Base-by-base conservation (phyloP, 2,113 vertebrate genomes). In the Tragelaphus buxtoni region DNA sequence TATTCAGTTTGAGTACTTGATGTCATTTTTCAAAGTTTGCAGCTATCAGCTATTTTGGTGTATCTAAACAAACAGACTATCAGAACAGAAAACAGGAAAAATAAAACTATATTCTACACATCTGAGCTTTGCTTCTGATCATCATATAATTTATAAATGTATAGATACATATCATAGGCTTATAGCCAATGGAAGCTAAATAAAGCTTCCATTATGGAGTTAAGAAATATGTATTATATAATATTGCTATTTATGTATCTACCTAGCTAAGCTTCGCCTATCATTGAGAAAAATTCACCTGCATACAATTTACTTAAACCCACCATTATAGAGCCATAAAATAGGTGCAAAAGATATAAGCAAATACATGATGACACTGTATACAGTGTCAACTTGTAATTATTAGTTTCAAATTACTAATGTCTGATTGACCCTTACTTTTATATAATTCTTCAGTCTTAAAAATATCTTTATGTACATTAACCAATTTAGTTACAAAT, bases 21-120 rank as follows among this genome's bases (percentile, higher is more conserved):
- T 91, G 26, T 60, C 42, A 89, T 96, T 96, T 86, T 95, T 95
- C 53, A 93, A 91, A 85, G 17, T 87, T 72, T 87, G 5, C 9
- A 89, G 30, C 51, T 79, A 32, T 72, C 56, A n/a, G 9, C 22
- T 91, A 74, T 88, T 86, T 58, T 39, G 2, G n/a, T 74, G 1
- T 80, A 32, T 22, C n/a, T 86, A 87, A 95, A 82, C 47, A 81
- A 39, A 53, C 2, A 77, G 5, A 39, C 4, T 63, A 82, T 89
- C 49, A 89, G 42, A 90, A 79, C 0, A 72, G 22, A 80, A 95
- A 82, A 60, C 8, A 84, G 65, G 5, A 79, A 81, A 65, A 8
- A 91, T 56, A 88, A 96, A 86, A 32, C 5, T 47, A n/a, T 16
- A 84, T 49, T 65, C 9, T 81, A 5, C 2, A 65, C 84, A 76